Conservation (phyloP, 2,888 invertebrate species). For the Plagiodera versicolora region DNA sequence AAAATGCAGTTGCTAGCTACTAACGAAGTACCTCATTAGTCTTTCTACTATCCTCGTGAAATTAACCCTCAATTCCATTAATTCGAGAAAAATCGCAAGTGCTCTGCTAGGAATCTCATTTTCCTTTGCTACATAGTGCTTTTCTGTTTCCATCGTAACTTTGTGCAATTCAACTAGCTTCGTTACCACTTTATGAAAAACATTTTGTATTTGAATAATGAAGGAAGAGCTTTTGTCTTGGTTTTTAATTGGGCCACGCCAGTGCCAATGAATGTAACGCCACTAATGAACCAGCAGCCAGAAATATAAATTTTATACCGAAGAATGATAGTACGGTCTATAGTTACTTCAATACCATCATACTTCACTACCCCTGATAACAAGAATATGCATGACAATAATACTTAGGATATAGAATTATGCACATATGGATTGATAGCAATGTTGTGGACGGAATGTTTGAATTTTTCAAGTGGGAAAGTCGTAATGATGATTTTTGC, state of each 20-base stretch:
- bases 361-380: too few species aligned
- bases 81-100: constrained; percentile 1
- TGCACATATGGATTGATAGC: too few species aligned
- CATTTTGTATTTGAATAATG: constrained; percentile 1
- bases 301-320: neutral
- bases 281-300: neutral
- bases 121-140: neutral
- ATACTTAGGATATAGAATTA: too few species aligned
- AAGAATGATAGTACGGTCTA: neutral
- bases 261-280: neutral
- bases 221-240: constrained; percentile 1
- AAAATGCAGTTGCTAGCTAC: neutral
- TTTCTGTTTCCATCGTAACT: neutral
- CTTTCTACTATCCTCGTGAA: neutral
- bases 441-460: too few species aligned
- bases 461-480: too few species aligned
- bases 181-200: constrained; percentile 1
- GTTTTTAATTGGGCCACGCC: neutral
- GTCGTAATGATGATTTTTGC: too few species aligned
- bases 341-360: too few species aligned
- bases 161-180: neutral
- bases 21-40: neutral
- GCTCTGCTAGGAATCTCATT: neutral
- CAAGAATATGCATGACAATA: too few species aligned
- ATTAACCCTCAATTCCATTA: neutral